Base-by-base conservation (phyloP, 2,888 invertebrate genomes). In the Anticlea derivata region DNA sequence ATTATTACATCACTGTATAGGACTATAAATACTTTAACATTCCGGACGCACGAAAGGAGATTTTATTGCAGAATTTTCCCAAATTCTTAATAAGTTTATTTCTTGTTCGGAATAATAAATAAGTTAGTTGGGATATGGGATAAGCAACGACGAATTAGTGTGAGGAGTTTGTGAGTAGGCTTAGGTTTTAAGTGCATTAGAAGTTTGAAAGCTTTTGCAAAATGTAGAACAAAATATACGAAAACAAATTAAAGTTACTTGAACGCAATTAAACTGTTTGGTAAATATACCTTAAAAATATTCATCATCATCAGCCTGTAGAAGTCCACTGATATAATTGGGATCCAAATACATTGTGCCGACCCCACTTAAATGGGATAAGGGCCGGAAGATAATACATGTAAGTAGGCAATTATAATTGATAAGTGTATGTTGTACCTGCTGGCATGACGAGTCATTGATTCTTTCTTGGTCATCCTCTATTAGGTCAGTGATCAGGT, bases 11-110 rank as follows among this genome's bases (percentile, higher is more conserved):
- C 40, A 5, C 27, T 34, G 17, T 34, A 20, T 27, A 26, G 26
- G 81, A 80, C 78, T 81, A 82, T 80, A 82, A 80, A 83, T 82
- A 82, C 85, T 84, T 83, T 72, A 67, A 70, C 73, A 83, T 83
- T 83, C 77, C 70, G 68, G 61, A 68, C 68, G 71, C 62, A 69
- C 63, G 68, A 61, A 69, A 70, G 62, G 46, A 62, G 60, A 68
- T 76, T 76, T 73, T 68, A 68, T 65, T 70, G 66, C 60, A 52
- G 50, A 71, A 74, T 70, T 75, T 75, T 67, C 63, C 60, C 53
- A 64, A 61, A 65, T 64, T 66, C 58, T 41, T 55, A 55, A 58
- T 53, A 55, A 58, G 57, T 58, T 60, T 50, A 33, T 37, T 39
- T 52, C 46, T 55, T 48, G 50, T 50, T 48, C 29, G 29, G 50